Conservation (phyloP, 2,888 invertebrate species). For the Drosophila seclusa region DNA sequence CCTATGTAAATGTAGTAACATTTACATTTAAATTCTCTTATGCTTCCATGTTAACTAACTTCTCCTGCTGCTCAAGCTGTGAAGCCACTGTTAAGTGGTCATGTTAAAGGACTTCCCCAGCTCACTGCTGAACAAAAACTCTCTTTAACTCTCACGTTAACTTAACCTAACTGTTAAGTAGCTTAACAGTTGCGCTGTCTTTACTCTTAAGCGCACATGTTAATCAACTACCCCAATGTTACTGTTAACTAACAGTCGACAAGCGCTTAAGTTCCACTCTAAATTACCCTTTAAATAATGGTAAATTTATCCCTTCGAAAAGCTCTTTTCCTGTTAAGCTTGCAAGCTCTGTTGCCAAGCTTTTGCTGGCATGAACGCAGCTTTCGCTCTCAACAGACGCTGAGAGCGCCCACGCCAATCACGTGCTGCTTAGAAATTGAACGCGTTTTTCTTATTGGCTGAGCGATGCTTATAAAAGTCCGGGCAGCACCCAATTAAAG, state of each 20-base stretch:
- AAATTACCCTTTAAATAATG: constrained; percentile 50
- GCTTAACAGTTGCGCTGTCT: neutral
- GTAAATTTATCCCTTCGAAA: constrained; percentile 49
- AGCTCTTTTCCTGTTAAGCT: constrained; percentile 32
- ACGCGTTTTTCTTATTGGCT: constrained; percentile 61
- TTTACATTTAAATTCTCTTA: constrained; percentile 19
- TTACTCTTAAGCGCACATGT: constrained; percentile 2
- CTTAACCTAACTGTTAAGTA: neutral
- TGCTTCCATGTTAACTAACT: neutral
- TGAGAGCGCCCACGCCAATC: constrained; percentile 41
- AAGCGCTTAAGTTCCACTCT: neutral
- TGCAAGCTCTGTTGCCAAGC: constrained; percentile 44
- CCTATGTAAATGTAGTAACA: neutral
- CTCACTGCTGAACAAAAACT: constrained; percentile 1
- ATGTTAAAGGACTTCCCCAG: constrained; percentile 25
- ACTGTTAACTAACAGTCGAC: constrained; percentile 1
- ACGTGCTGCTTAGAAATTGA: constrained; percentile 36
- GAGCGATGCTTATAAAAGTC: constrained; percentile 61
- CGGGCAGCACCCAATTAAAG: constrained; percentile 63
- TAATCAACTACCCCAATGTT: constrained; percentile 27
- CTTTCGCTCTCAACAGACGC: constrained; percentile 41
- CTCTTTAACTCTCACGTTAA: neutral
- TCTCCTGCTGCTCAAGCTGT: neutral
- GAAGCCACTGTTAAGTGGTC: neutral
- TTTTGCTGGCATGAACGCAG: constrained; percentile 29